A percentile compares a stretch with the other conserved stretches of the same genome.
phyloP scores from a whole-genome alignment of 2,888 invertebrate genomes.

The Lepas anatifera region DNA sequence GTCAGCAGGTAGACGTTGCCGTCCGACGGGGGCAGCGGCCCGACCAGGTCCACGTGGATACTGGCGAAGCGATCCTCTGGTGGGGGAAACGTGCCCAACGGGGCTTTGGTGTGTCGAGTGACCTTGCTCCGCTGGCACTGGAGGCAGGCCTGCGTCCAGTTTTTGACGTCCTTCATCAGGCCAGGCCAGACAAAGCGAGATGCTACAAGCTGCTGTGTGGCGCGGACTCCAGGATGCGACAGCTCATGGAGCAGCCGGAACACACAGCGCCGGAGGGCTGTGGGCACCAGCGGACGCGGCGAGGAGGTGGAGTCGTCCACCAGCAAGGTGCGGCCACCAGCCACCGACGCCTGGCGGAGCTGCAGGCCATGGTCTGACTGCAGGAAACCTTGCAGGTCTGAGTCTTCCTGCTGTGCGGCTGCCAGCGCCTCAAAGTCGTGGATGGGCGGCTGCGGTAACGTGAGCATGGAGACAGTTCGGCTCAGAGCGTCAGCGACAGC shows the following conservation, averaged over 20 bases:
- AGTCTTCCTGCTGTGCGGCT: no score
- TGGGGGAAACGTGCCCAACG: constrained; percentile 22
- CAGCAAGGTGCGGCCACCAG: background rate
- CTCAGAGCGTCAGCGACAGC: no score
- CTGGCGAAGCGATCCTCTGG: constrained; percentile 31
- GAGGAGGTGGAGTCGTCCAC: background rate
- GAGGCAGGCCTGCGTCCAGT: constrained; percentile 28
- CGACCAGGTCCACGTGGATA: constrained; percentile 36
- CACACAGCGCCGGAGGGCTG: background rate
- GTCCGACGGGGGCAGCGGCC: constrained; percentile 31
- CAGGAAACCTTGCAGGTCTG: no score
- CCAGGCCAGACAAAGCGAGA: background rate
- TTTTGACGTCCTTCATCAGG: constrained; percentile 23
- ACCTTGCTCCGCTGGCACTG: constrained; percentile 31
- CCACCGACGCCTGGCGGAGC: background rate
- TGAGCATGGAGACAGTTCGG: no score
- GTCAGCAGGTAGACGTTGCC: constrained; percentile 26
- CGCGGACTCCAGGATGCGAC: background rate
- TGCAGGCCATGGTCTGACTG: no score
- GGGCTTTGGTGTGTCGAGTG: constrained; percentile 27
- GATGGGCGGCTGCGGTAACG: no score
- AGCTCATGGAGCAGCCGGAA: constrained; percentile 6
- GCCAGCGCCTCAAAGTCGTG: background rate
- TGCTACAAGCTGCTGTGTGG: background rate
- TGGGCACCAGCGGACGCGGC: constrained; percentile 8